Evolutionary conservation across 2,888 invertebrate species (phyloP), one percentile per base, ranked within the genome.

Genomic region (Orthosia incerta): DNA sequence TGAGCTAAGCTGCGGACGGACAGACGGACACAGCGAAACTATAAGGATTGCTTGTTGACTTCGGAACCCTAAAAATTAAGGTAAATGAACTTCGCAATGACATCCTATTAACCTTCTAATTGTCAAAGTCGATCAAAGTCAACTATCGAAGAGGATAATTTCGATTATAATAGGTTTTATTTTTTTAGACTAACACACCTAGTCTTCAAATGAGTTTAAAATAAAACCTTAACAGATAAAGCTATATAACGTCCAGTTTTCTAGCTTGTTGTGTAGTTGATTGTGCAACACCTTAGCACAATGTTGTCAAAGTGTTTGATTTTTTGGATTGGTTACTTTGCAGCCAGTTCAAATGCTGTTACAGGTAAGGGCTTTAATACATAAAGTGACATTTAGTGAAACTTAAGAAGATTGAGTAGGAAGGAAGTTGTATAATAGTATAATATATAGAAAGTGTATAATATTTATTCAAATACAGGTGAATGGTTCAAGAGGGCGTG

Each of bases 311-410:
- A 63, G 72, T 72, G 45, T 2, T 55, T 59, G 3, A 55, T 76
- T 60, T 26, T 76, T 23, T 76, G 63, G 50, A 51, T 76, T 53
- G 20, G 50, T 55, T 63, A 53, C 39, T 15, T 74, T 15, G 48
- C 61, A 48, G 18, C 64, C 2, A 23, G 60, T 55, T 56, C 74
- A 46, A 59, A 48, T 16, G 74, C 74, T 20, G 26, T 16, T 18
- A n/a, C 18, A 2, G 70, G 70, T 75, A 63, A 69, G 46, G n/a
- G 7, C 16, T 16, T 59, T 15, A 20, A 18, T 56, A 20, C 15
- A 26, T 18, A 20, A 15, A 15, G 16, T 62, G 0, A n/a, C 4
- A 26, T 18, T 45, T n/a, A 15, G 16, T 62, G n/a, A n/a, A n/a
- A 55, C 12, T 59, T 45, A 20, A 46, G 9, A 39, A 39, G 39